Evolutionary conservation across 2,888 invertebrate species (phyloP).

Genomic region (Diadegma fenestrale): DNA sequence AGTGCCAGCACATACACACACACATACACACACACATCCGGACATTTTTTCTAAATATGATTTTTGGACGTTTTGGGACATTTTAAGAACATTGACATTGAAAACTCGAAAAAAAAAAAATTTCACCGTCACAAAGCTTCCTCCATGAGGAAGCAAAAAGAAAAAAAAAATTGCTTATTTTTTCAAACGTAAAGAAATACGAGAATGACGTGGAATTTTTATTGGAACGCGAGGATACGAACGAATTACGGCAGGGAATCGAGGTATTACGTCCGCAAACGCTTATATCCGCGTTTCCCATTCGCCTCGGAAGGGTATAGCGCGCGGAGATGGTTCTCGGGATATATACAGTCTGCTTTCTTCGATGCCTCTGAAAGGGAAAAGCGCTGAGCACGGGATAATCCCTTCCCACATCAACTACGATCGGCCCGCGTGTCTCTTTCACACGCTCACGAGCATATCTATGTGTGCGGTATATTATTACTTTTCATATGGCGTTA

Average conservation of each 20-base stretch:
- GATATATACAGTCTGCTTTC: conserved; percentile 21
- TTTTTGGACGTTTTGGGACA: too few relatives aligned
- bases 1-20: too few relatives aligned
- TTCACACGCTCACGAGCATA: neutral
- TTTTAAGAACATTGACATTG: too few relatives aligned
- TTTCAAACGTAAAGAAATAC: neutral
- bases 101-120: too few relatives aligned
- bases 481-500: conserved; percentile 57
- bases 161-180: too few relatives aligned
- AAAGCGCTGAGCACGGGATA: conserved; percentile 52
- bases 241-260: conserved; percentile 23
- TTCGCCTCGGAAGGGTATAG: conserved; percentile 12
- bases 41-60: too few relatives aligned
- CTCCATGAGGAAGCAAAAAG: too few relatives aligned
- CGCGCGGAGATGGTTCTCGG: neutral
- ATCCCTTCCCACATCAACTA: conserved; percentile 60
- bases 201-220: conserved; percentile 22
- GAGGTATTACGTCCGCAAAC: conserved; percentile 37
- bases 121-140: too few relatives aligned
- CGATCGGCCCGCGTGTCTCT: conserved; percentile 36
- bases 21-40: too few relatives aligned
- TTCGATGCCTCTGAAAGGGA: conserved; percentile 25
- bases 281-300: conserved; percentile 12
- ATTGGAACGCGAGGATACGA: conserved; percentile 24
- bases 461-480: conserved; percentile 41